Evolutionary conservation across 2,888 invertebrate genomes (phyloP).

Genomic region (Cataglyphis rosenhaueri): DNA sequence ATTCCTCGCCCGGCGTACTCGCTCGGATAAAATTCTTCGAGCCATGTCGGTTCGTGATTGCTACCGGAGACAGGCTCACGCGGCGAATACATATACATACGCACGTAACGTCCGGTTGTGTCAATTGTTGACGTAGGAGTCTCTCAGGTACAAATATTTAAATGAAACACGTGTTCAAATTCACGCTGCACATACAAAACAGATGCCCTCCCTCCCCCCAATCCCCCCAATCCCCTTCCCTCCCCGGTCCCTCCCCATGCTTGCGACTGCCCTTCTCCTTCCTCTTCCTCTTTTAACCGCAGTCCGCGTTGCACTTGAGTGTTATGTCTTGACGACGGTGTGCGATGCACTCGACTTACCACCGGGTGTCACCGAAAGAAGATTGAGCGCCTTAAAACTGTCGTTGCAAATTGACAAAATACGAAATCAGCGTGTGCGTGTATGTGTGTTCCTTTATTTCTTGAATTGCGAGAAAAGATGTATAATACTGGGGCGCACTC

Average conservation of each 20-base stretch:
- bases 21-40: background rate
- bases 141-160: slow-evolving; percentile 76
- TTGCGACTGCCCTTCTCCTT: slow-evolving; percentile 26
- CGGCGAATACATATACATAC: background rate
- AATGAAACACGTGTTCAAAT: slow-evolving; percentile 79
- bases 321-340: slow-evolving; percentile 59
- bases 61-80: background rate
- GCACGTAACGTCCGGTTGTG: slow-evolving; percentile 30
- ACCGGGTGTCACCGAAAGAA: slow-evolving; percentile 56
- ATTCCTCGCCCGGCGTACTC: background rate
- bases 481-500: background rate
- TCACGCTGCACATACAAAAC: slow-evolving; percentile 78
- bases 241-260: too few relatives aligned
- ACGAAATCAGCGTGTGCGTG: background rate
- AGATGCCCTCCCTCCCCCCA: slow-evolving; percentile 60
- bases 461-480: background rate
- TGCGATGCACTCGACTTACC: slow-evolving; percentile 58
- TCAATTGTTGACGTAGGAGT: slow-evolving; percentile 69
- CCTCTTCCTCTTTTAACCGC: slow-evolving; percentile 43
- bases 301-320: slow-evolving; percentile 42
- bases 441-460: background rate
- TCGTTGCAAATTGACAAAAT: slow-evolving; percentile 1
- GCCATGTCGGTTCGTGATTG: slow-evolving; percentile 27
- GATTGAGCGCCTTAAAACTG: background rate
- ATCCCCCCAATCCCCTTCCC: background rate